Conservation (phyloP, 2,888 invertebrate genomes). For the Arrhopalites spinosus region DNA sequence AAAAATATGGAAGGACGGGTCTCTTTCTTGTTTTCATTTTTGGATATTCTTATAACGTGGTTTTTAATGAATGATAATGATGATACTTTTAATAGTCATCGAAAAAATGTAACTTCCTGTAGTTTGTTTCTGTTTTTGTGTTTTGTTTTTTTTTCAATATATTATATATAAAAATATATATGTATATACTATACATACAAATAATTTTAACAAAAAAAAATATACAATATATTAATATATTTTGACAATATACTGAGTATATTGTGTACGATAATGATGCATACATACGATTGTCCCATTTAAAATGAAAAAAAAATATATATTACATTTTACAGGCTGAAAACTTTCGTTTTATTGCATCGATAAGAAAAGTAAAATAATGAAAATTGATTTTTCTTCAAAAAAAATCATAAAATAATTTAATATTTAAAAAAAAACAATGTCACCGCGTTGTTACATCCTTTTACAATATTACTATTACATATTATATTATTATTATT, state of each 20-base stretch:
- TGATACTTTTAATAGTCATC: slow-evolving; percentile 4
- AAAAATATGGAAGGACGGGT: slow-evolving; percentile 17
- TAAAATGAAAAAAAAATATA: background rate
- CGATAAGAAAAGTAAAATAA: no score
- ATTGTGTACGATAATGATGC: slow-evolving; percentile 16
- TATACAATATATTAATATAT: background rate
- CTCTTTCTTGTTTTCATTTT: slow-evolving; percentile 10
- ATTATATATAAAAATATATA: no score
- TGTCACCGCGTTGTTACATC: background rate
- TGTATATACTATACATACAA: no score
- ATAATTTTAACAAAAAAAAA: no score
- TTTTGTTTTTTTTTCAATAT: slow-evolving; percentile 11
- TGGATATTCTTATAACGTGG: background rate
- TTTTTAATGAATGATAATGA: background rate
- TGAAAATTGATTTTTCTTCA: no score
- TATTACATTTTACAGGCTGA: no score
- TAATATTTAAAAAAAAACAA: no score
- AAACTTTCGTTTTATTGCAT: no score
- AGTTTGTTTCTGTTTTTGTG: background rate
- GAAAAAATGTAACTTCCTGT: background rate
- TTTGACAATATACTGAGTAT: slow-evolving; percentile 21
- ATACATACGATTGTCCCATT: slow-evolving; percentile 11
- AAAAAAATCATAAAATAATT: no score
- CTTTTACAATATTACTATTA: background rate
- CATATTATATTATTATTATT: slow-evolving; percentile 6